phyloP scores from a whole-genome alignment of 2,888 invertebrate genomes.

The Andrena flavipes region DNA sequence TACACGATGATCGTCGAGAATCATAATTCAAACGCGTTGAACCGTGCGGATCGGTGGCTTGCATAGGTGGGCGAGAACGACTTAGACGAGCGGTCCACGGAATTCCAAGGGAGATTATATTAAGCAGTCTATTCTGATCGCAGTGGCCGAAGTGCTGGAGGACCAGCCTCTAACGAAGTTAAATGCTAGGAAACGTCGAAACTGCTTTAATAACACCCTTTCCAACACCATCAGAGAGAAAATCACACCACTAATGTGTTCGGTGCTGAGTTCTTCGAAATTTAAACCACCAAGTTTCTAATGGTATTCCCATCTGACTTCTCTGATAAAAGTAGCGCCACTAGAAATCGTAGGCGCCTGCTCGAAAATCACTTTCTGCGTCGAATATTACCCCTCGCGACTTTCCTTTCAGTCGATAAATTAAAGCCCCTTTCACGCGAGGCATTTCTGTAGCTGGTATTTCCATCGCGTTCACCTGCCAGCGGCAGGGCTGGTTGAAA shows the following conservation, averaged over 20 bases:
- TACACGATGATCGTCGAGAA: not conserved
- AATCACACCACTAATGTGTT: not conserved
- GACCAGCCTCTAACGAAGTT: conserved; percentile 2
- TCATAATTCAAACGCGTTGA: conserved; percentile 24
- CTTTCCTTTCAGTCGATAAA: no score
- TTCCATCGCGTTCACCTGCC: no score
- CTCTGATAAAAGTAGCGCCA: no score
- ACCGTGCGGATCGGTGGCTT: not conserved
- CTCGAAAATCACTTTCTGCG: no score
- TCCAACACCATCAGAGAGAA: not conserved
- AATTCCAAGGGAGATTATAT: conserved; percentile 41
- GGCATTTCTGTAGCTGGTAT: no score
- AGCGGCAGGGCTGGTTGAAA: no score
- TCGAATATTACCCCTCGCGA: no score
- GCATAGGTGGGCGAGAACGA: not conserved
- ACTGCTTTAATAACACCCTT: conserved; percentile 17
- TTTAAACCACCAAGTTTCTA: no score
- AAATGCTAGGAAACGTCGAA: conserved; percentile 29
- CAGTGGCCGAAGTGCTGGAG: conserved; percentile 1
- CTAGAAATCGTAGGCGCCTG: no score
- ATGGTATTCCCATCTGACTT: no score
- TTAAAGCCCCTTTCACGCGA: no score
- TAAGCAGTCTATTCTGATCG: conserved; percentile 32
- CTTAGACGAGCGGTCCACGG: conserved; percentile 6
- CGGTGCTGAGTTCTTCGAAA: no score